Conservation (phyloP, 2,797 vertebrate genomes). For the Nothura maculosa region DNA sequence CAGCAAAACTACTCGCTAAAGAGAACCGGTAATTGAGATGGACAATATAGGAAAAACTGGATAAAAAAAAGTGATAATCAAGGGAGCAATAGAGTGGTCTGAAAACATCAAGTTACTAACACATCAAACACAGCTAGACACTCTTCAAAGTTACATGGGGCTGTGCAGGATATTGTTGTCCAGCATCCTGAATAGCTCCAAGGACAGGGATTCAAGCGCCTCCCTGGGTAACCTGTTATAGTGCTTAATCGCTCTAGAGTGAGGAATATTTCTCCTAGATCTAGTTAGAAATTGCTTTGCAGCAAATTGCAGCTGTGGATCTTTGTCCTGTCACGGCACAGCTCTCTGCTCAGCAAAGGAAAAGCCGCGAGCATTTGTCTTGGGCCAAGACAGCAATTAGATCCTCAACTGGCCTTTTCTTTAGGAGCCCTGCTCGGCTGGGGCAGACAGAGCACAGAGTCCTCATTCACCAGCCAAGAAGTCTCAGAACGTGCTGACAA, state of each 20-base stretch:
- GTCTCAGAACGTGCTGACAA: not conserved
- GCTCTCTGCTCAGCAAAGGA: not conserved
- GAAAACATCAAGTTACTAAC: not conserved
- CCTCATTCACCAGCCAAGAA: not conserved
- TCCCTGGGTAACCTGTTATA: not conserved
- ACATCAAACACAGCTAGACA: not conserved
- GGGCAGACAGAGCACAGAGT: not conserved
- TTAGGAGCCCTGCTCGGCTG: no score
- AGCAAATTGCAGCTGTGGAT: not conserved
- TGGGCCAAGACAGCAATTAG: not conserved
- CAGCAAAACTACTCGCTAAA: not conserved
- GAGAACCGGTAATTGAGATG: not conserved
- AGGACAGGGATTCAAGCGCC: not conserved
- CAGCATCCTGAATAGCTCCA: not conserved
- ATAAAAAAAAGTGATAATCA: no score
- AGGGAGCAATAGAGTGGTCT: not conserved
- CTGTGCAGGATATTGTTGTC: not conserved
- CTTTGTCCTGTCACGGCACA: not conserved
- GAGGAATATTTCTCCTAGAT: not conserved
- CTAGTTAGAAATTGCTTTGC: not conserved
- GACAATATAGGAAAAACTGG: not conserved
- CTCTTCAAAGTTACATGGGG: not conserved
- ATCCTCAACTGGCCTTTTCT: no score
- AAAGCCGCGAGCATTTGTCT: not conserved
- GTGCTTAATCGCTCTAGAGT: not conserved